These are phyloP conservation scores for Osedax fenrisi DNA, from an alignment of 2,888 invertebrate genomes.

Conservation along the genomic window DNA sequence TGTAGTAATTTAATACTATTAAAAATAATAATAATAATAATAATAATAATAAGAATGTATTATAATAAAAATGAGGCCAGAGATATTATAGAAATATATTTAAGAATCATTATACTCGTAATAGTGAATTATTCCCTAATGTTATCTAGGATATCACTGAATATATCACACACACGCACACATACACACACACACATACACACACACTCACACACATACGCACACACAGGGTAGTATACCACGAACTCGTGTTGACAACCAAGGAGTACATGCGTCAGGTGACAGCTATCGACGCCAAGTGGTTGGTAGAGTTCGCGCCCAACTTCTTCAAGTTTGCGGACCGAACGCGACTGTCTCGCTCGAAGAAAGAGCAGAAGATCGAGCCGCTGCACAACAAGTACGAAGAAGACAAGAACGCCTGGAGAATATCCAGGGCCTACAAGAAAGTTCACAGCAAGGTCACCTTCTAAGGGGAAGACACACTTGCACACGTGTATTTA, in stretches of 20 bases:
- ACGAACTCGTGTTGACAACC: conserved; percentile 92
- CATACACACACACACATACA: too few relatives aligned
- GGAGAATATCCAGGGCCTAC: conserved; percentile 73
- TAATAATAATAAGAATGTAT: too few relatives aligned
- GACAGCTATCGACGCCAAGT: conserved; percentile 54
- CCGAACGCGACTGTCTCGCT: conserved; percentile 91
- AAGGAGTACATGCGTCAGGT: conserved; percentile 99
- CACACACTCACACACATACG: too few relatives aligned
- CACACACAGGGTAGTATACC: conserved; percentile 93
- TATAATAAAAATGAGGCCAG: too few relatives aligned
- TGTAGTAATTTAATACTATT: too few relatives aligned
- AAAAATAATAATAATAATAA: too few relatives aligned
- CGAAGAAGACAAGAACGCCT: conserved; percentile 85
- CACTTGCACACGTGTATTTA: too few relatives aligned
- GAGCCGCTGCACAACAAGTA: conserved; percentile 97
- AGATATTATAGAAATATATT: too few relatives aligned
- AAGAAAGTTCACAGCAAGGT: conserved; percentile 50
- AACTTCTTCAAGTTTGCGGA: conserved; percentile 98
- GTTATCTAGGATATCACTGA: too few relatives aligned
- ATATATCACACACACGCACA: too few relatives aligned
- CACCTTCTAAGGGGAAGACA: conserved; percentile 48
- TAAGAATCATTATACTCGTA: too few relatives aligned
- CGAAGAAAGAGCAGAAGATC: conserved; percentile 93
- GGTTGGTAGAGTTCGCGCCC: conserved; percentile 96
- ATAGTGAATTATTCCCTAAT: too few relatives aligned